These are phyloP conservation scores for Cyanocitta stelleri DNA, from an alignment of 2,113 vertebrate genomes.

Conservation along the genomic window DNA sequence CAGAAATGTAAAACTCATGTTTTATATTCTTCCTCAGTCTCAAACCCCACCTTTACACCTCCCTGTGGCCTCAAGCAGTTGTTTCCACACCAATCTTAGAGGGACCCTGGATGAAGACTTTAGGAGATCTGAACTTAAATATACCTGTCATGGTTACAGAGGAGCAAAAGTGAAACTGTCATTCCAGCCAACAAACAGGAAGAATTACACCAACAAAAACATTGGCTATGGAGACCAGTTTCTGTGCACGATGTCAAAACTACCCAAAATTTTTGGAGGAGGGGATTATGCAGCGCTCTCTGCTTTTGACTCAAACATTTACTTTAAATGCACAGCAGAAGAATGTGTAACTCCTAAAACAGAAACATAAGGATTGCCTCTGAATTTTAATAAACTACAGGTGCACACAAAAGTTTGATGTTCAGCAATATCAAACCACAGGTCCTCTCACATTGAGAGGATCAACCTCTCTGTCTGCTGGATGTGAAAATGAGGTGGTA, in stretches of 20 bases:
- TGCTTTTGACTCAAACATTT: background rate
- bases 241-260: background rate
- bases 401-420: background rate
- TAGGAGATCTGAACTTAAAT: background rate
- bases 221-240: background rate
- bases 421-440: background rate
- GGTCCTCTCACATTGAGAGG: background rate
- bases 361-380: background rate
- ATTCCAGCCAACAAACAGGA: background rate
- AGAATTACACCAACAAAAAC: background rate
- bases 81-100: background rate
- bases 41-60: background rate
- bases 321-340: background rate
- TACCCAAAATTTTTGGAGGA: background rate
- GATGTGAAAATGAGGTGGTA: background rate
- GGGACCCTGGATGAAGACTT: background rate
- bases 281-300: background rate
- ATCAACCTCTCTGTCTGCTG: background rate
- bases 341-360: background rate
- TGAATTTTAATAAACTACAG: background rate
- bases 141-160: background rate
- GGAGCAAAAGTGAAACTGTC: background rate
- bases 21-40: background rate
- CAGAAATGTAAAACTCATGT: background rate
- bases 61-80: background rate